Base-by-base conservation (phyloP, 2,797 vertebrate genomes). In the Poeciliopsis gracilis region DNA sequence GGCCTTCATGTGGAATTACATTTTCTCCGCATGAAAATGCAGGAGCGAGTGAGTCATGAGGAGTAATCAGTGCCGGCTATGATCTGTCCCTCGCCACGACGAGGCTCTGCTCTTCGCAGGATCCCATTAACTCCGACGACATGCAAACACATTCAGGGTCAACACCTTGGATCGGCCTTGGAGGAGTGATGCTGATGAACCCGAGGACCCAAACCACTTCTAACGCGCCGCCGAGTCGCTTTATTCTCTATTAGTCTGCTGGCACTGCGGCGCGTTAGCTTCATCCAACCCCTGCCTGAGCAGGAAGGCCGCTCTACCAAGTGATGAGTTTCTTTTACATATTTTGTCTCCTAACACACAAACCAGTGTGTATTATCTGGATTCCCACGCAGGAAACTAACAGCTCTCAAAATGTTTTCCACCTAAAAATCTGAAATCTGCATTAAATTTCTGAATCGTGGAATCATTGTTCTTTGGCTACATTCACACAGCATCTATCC, bases 1-100 rank as follows among this genome's bases (percentile, higher is more conserved):
- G 76, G 79, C 83, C 89, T 89, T 89, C 80, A 90, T 81, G 82
- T 85, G 70, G 78, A 84, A 89, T 86, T 76, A 83, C 33, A 86
- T 77, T 49, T 82, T 69, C 61, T 74, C 45, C 30, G 66, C 61
- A 81, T 81, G 66, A 90, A 87, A 15, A 85, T 59, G 61, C 53
- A 73, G 77, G 36, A 77, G 72, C 13, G 53, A 81, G 73, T 86
- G 85, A 91, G 88, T 88, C 87, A 90, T 49, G 79, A 87, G 67
- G 63, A 79, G 82, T 73, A 89, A 92, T 89, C 83, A 78, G 77
- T 6, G 16, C 41, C n/a, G 16, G 82, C 75, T 86, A 59, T 85
- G 85, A 91, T 90, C 84, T 78, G 69, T 75, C 79, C 77, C 71
- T 83, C 51, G 5, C 72, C 73, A 78, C 55, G 78, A 84, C 25